These are phyloP conservation scores for Piscicola geometra DNA, from an alignment of 2,888 invertebrate genomes.

Conservation along the genomic window DNA sequence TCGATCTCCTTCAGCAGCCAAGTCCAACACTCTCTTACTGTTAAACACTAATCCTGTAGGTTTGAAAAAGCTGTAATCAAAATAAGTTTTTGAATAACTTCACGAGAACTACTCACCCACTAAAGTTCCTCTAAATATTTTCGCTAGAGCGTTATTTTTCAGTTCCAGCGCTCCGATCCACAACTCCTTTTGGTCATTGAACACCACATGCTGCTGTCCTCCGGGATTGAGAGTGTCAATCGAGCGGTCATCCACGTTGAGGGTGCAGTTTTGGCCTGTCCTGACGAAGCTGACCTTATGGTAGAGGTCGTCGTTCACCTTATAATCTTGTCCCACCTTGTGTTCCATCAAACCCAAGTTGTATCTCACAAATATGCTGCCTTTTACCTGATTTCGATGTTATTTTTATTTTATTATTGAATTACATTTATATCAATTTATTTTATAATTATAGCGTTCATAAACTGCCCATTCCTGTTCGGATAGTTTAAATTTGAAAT, in stretches of 20 bases:
- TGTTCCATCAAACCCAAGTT: conserved; percentile 33
- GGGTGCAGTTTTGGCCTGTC: conserved; percentile 29
- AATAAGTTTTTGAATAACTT: too few species aligned
- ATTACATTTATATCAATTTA: neutral
- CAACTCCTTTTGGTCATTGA: conserved; percentile 33
- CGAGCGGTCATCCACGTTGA: conserved; percentile 30
- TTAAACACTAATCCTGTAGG: conserved; percentile 31
- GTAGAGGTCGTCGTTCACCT: conserved; percentile 36
- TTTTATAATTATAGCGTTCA: neutral
- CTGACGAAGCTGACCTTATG: conserved; percentile 33
- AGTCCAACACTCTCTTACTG: conserved; percentile 32
- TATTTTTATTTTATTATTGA: too few species aligned
- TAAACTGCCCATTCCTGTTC: conserved; percentile 3
- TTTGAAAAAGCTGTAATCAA: neutral
- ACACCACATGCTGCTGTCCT: conserved; percentile 32
- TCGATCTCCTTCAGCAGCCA: conserved; percentile 35
- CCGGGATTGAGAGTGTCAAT: conserved; percentile 20
- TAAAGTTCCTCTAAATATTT: conserved; percentile 31
- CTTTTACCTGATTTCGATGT: conserved; percentile 15
- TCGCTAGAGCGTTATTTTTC: neutral
- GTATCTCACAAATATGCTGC: conserved; percentile 32
- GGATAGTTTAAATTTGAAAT: too few species aligned
- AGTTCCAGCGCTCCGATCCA: conserved; percentile 27
- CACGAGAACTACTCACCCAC: conserved; percentile 33
- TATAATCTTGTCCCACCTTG: conserved; percentile 20